Evolutionary conservation across 2,797 vertebrate species (phyloP), one percentile per base, ranked within the genome.

Genomic region (Cygnus olor): DNA sequence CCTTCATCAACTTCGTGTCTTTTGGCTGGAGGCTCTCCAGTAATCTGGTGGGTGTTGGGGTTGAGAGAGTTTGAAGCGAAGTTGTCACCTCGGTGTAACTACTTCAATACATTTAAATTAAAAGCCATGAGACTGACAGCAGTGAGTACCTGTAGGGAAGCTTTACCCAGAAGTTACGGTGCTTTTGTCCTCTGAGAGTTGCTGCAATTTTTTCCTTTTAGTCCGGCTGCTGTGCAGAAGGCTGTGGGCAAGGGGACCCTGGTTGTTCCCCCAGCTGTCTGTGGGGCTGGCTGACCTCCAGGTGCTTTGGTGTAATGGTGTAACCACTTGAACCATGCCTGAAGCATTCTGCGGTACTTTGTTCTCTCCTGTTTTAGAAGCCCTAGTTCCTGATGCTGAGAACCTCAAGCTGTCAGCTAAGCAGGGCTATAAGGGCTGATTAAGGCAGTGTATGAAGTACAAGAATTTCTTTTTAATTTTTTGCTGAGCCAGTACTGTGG

Each of bases 331-430:
- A 93, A 61, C 85, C 44, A 1, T 14, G 36, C 85, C 88, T 79
- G 0, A 19, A 70, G 89, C 51, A 13, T 47, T 86, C 63, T 45
- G 28, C 65, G 69, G 71, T 47, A 27, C 56, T 89, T 87, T 89
- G 80, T 88, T 84, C 79, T 85, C 79, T 81, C 20, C 19, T 73
- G 66, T 4, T 80, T 88, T 82, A 80, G 82, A 80, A 93, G 58
- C 1, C 19, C 40, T 42, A 27, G 49, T 69, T 84, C 69, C n/a
- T 94, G 76, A 85, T 92, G 81, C 63, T 22, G 64, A 83, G 92
- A 80, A 36, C 12, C 72, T 54, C 57, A 72, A 16, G 66, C 80
- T 87, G 61, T 78, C 56, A 14, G 83, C 69, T 47, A 45, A 45
- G 80, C 69, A 53, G 81, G 36, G 74, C 45, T 80, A 2, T 11